Conservation (phyloP, 2,797 vertebrate genomes). For the Falco rusticolus region DNA sequence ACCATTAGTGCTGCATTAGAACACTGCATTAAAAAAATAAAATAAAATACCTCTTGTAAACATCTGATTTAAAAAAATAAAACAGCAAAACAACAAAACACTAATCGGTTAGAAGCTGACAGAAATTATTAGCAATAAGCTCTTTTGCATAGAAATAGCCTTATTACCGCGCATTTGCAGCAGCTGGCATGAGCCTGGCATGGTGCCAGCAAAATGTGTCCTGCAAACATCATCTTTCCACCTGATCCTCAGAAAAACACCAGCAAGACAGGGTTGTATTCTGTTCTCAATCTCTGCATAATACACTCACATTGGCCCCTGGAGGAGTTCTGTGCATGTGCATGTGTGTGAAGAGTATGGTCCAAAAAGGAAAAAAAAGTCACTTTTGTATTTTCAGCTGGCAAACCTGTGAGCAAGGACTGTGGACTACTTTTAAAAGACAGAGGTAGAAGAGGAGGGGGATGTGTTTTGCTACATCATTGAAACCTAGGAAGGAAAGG, state of each 20-base stretch:
- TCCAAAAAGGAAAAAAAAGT: not conserved
- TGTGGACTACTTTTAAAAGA: not conserved
- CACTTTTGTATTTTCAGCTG: not conserved
- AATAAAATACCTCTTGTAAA: conserved; percentile 46
- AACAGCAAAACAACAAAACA: not conserved
- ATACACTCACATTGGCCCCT: not conserved
- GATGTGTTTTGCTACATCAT: not conserved
- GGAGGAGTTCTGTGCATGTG: not conserved
- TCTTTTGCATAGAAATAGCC: conserved; percentile 24
- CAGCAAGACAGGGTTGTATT: not conserved
- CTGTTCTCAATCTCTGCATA: not conserved
- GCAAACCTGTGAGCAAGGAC: not conserved
- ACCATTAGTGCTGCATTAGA: conserved; percentile 30
- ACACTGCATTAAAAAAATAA: not conserved
- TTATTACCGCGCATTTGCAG: conserved; percentile 9
- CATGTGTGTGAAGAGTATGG: not conserved
- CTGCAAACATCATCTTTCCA: not conserved
- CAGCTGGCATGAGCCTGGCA: not conserved
- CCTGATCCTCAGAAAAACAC: not conserved
- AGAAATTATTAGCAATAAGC: conserved; percentile 46
- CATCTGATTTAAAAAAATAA: conserved; percentile 21
- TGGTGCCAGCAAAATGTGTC: not conserved
- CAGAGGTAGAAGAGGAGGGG: not conserved
- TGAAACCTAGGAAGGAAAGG: not conserved
- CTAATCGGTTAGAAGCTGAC: conserved; percentile 9